These are phyloP conservation scores for Agapornis canus DNA, from an alignment of 2,797 vertebrate genomes.

Conservation along the genomic window DNA sequence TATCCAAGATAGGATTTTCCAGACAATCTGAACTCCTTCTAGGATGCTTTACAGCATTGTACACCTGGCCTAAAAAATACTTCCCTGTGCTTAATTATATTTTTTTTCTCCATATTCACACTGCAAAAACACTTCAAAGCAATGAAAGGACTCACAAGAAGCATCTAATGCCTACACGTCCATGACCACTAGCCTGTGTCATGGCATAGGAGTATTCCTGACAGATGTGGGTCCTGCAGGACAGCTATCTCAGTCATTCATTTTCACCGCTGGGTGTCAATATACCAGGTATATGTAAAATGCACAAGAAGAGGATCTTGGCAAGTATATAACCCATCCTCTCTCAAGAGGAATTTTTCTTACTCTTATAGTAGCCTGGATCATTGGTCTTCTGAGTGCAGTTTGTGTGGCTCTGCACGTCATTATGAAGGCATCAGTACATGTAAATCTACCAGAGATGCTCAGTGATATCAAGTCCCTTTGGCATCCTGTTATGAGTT, in stretches of 20 bases:
- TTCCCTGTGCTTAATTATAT: background rate
- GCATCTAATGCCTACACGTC: background rate
- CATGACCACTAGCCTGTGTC: background rate
- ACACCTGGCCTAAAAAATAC: background rate
- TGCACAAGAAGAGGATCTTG: background rate
- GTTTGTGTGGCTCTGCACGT: background rate
- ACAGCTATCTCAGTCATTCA: background rate
- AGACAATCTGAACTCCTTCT: background rate
- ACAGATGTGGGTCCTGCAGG: background rate
- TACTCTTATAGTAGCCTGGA: background rate
- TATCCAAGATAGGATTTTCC: slow-evolving; percentile 22
- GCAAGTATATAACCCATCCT: background rate
- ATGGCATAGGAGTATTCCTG: background rate
- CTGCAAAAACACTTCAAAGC: slow-evolving; percentile 32
- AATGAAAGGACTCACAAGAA: slow-evolving; percentile 32
- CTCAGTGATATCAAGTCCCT: background rate
- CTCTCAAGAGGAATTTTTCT: background rate
- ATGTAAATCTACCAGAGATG: background rate
- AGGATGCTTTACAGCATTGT: slow-evolving; percentile 27
- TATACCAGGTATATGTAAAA: background rate
- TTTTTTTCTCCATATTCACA: background rate
- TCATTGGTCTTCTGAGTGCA: background rate
- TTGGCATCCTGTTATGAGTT: background rate
- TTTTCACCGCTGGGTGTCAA: background rate
- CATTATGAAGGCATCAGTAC: background rate